Evolutionary conservation across 1,140 invertebrate genomes (phyloP).

Genomic region (Globodera ellingtonae): DNA sequence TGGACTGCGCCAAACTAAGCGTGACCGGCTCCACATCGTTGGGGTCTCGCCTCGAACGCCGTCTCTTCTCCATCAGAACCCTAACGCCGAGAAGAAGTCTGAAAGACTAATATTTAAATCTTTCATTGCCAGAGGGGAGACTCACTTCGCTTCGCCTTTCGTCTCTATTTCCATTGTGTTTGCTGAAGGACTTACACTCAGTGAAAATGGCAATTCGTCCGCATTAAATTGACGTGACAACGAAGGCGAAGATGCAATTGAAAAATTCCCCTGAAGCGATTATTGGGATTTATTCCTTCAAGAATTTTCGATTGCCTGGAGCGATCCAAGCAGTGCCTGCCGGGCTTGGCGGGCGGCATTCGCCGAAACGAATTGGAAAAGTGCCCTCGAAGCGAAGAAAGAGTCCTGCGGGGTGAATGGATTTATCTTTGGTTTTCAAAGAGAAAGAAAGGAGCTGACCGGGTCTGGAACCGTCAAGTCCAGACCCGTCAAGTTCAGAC

Average conservation of each 20-base stretch:
- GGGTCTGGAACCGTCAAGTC: no score
- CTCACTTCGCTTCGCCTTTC: not conserved
- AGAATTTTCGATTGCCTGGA: constrained; percentile 16
- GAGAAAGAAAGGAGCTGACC: no score
- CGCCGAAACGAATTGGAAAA: constrained; percentile 27
- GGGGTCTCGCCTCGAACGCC: constrained; percentile 45
- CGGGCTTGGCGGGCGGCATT: constrained; percentile 25
- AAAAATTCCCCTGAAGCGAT: not conserved
- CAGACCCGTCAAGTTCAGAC: no score
- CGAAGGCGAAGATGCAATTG: not conserved
- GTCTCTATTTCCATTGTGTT: not conserved
- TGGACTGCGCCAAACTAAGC: constrained; percentile 37
- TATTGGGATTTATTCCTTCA: not conserved
- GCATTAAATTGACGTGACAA: constrained; percentile 37
- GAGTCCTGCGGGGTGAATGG: constrained; percentile 38
- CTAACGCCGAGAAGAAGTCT: constrained; percentile 45
- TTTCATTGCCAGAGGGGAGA: not conserved
- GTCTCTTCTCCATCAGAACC: constrained; percentile 45
- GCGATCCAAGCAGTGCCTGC: constrained; percentile 16
- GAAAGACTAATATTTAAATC: not conserved
- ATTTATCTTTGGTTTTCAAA: no score
- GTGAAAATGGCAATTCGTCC: constrained; percentile 38
- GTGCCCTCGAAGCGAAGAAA: constrained; percentile 42
- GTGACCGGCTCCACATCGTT: constrained; percentile 48
- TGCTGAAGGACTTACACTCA: constrained; percentile 20